These are phyloP conservation scores for Acleris laterana DNA, from an alignment of 2,888 invertebrate species.

Conservation along the genomic window DNA sequence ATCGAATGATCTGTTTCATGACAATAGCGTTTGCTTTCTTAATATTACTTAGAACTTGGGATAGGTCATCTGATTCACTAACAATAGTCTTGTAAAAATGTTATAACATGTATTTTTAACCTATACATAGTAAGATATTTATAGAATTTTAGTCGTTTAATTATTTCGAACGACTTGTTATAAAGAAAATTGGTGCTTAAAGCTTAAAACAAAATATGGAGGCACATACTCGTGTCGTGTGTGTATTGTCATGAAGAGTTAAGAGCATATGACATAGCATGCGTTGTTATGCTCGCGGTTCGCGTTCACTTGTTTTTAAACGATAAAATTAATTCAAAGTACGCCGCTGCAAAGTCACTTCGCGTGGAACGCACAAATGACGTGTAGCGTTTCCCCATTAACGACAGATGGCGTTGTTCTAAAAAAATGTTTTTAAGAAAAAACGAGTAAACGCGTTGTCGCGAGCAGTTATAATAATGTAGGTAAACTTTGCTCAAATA, in stretches of 20 bases:
- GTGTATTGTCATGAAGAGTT: constrained; percentile 78
- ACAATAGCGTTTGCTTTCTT: constrained; percentile 46
- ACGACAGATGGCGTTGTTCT: constrained; percentile 30
- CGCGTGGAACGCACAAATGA: constrained; percentile 36
- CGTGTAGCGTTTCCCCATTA: constrained; percentile 20
- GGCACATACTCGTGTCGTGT: constrained; percentile 66
- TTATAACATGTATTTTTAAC: constrained; percentile 84
- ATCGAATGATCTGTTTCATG: constrained; percentile 39
- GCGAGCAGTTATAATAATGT: constrained; percentile 81
- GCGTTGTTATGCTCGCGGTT: constrained; percentile 79
- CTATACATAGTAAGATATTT: constrained; percentile 85
- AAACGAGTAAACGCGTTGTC: constrained; percentile 63
- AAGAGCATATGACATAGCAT: constrained; percentile 82
- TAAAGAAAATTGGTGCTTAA: constrained; percentile 85
- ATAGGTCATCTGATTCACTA: constrained; percentile 59
- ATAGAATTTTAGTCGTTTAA: constrained; percentile 84
- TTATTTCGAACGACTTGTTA: constrained; percentile 85
- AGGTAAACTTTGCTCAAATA: constrained; percentile 84
- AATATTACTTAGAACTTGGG: constrained; percentile 48
- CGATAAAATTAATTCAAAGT: constrained; percentile 6
- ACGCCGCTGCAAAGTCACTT: constrained; percentile 50
- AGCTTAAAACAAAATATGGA: constrained; percentile 80
- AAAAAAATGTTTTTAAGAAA: constrained; percentile 39
- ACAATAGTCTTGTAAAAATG: constrained; percentile 84
- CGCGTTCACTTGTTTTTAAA: constrained; percentile 56